Base-by-base conservation (phyloP, 2,888 invertebrate genomes). In the Drosophila picticornis region DNA sequence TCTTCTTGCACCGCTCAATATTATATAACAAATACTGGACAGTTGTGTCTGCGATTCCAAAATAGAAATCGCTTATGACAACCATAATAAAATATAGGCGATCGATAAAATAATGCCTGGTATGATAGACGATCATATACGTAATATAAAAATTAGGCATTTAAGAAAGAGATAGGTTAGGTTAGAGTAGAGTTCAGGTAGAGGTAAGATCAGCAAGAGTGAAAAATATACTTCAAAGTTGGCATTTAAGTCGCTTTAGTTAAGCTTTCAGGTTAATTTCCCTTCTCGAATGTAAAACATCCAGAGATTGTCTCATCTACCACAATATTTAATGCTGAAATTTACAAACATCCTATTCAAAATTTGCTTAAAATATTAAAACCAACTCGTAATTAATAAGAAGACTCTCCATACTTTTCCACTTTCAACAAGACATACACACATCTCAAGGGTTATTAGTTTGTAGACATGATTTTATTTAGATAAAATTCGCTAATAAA, bases 21-120 rank as follows among this genome's bases (percentile, higher is more conserved):
- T 88, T 88, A 88, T 83, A 75, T 88, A 84, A 88, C 31, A 46
- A 60, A 27, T 34, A 51, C 58, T 64, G 55, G 43, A 60, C 63
- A 52, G 52, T 60, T 66, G 43, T 38, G 46, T 46, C 19, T 55
- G 32, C 22, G 25, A 51, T 50, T 52, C 50, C 32, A 29, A 66
- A 66, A 51, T 51, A 63, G 63, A 46, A 61, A 68, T n/a, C 59
- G 51, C 36, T 79, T 80, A 80, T 75, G 77, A 71, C 71, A 67
- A 63, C 43, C 48, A 38, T 38, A 27, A 56, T 56, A 56, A 56
- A 56, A 56, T 56, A 56, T n/a, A n/a, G 5, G n/a, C 38, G 2
- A 38, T 38, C 27, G 27, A 64, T 77, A 72, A 77, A 78, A 50
- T 34, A 68, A 51, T 50, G 70, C 29, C 34, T 2, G 11, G 34